A percentile compares a stretch with the other conserved stretches of the same genome.
Evolutionary conservation across 2,113 vertebrate species (phyloP).

Genomic region (Naja naja): DNA sequence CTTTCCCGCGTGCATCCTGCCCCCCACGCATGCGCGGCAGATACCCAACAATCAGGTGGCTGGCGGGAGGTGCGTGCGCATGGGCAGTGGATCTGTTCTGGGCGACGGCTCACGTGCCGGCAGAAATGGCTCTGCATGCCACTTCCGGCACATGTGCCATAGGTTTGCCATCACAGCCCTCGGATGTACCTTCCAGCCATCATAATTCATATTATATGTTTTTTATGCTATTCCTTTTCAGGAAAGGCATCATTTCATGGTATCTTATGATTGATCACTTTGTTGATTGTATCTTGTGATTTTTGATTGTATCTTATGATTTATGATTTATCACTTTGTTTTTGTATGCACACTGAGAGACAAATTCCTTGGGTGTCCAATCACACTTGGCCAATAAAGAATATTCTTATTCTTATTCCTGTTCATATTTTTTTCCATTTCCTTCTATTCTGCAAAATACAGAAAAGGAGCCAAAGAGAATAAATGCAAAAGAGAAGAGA

Average conservation of each 20-base stretch:
- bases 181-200: background rate
- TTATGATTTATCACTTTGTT: background rate
- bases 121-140: too few species aligned
- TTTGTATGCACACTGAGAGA: background rate
- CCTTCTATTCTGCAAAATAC: background rate
- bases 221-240: background rate
- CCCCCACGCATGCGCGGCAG: too few species aligned
- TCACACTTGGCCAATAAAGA: background rate
- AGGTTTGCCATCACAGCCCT: too few species aligned
- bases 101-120: too few species aligned
- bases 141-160: too few species aligned
- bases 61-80: accelerated
- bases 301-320: too few species aligned
- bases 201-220: background rate
- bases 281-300: background rate
- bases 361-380: background rate
- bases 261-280: background rate
- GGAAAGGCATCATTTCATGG: background rate
- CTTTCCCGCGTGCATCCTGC: too few species aligned
- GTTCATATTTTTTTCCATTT: background rate
- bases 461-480: background rate
- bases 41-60: too few species aligned
- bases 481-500: background rate
- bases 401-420: background rate
- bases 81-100: too few species aligned